phyloP scores from a whole-genome alignment of 2,113 vertebrate genomes.

The Rana temporaria region DNA sequence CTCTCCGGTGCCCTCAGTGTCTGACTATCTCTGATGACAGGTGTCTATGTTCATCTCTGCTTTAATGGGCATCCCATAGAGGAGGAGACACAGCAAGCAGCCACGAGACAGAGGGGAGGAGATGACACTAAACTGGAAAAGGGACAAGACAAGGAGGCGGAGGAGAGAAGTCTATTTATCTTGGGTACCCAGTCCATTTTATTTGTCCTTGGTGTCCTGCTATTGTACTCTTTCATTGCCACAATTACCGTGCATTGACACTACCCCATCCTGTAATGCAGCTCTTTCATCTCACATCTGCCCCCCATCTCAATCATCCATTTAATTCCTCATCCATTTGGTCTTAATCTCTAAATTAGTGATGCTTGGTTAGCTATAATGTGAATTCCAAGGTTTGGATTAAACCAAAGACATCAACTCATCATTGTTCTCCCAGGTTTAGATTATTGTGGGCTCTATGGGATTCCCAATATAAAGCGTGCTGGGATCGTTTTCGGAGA shows the following conservation, averaged over 20 bases:
- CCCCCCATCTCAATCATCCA: conserved; percentile 4
- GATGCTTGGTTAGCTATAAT: conserved; percentile 43
- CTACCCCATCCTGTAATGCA: conserved; percentile 22
- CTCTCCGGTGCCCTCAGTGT: background rate
- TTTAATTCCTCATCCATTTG: conserved; percentile 43
- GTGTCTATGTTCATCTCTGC: conserved; percentile 14
- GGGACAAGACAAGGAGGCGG: conserved; percentile 28
- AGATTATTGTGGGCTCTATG: conserved; percentile 5
- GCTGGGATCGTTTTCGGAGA: background rate
- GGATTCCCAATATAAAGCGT: background rate
- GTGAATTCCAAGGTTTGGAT: conserved; percentile 38
- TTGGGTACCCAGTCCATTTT: conserved; percentile 44
- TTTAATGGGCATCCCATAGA: conserved; percentile 38
- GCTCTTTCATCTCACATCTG: conserved; percentile 49
- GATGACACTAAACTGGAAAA: conserved; percentile 39
- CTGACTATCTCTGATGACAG: conserved; percentile 20
- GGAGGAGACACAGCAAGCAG: conserved; percentile 38
- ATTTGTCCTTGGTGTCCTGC: conserved; percentile 27
- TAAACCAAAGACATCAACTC: conserved; percentile 19
- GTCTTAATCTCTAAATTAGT: conserved; percentile 13
- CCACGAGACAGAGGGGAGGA: conserved; percentile 48
- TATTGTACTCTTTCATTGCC: conserved; percentile 46
- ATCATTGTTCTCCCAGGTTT: conserved; percentile 26
- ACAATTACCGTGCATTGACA: conserved; percentile 15
- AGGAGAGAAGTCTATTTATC: conserved; percentile 46